These are phyloP conservation scores for Heterodera filipjevi DNA, from an alignment of 2,888 invertebrate species.

Conservation along the genomic window DNA sequence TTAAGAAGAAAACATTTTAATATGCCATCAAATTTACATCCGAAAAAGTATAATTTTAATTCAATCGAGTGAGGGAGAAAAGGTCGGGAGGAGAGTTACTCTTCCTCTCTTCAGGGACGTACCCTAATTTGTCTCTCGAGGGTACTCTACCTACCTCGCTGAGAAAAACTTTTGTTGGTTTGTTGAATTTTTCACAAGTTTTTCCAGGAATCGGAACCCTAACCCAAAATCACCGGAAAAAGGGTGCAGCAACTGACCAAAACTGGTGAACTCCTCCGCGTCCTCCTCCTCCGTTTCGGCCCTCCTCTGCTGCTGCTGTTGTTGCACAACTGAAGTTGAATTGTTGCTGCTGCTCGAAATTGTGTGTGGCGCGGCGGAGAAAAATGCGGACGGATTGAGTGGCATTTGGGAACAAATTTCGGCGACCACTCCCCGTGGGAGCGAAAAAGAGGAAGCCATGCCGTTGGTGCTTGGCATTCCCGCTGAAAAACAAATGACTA, in stretches of 20 bases:
- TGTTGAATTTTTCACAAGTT: no score
- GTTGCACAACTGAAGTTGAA: neutral
- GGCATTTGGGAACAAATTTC: constrained; percentile 5
- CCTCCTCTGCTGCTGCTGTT: neutral
- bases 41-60: no score
- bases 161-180: no score
- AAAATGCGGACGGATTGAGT: neutral
- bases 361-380: neutral
- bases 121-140: no score
- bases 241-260: constrained; percentile 7
- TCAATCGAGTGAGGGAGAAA: no score
- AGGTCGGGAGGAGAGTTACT: no score
- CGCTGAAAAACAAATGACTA: neutral
- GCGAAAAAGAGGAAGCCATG: neutral
- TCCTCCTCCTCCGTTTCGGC: constrained; percentile 9
- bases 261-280: constrained; percentile 10
- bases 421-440: neutral
- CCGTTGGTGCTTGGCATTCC: neutral
- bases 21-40: no score
- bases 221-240: no score
- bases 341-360: neutral
- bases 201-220: no score
- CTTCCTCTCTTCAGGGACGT: no score
- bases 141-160: no score
- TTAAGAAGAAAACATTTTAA: no score